These are phyloP conservation scores for Lasioglossum marginatum DNA, from an alignment of 2,888 invertebrate genomes.

Conservation along the genomic window DNA sequence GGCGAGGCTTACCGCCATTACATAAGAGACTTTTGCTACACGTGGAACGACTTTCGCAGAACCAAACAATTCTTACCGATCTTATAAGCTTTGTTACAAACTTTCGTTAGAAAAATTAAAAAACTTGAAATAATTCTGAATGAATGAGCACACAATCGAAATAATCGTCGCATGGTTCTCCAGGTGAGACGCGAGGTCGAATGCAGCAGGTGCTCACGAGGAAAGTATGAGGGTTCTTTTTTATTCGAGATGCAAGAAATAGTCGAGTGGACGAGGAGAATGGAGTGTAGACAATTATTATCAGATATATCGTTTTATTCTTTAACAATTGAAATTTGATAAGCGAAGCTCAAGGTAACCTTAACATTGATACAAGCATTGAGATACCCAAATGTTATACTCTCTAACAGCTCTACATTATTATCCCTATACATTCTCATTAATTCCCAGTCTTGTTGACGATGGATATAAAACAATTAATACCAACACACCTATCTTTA, in stretches of 20 bases:
- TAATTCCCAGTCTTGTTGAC: too few relatives aligned
- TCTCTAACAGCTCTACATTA: too few relatives aligned
- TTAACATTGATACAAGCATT: too few relatives aligned
- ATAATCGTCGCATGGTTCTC: neutral
- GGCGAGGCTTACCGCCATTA: conserved; percentile 28
- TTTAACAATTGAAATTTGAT: too few relatives aligned
- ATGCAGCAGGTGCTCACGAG: neutral
- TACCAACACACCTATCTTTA: too few relatives aligned
- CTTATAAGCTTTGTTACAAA: neutral
- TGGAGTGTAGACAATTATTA: neutral
- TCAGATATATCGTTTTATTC: too few relatives aligned
- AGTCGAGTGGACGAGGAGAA: neutral
- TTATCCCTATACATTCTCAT: too few relatives aligned
- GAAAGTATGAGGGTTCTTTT: neutral
- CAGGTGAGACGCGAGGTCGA: neutral
- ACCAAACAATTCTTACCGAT: conserved; percentile 8
- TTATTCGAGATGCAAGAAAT: neutral
- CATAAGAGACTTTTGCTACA: conserved; percentile 52
- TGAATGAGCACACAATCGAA: neutral
- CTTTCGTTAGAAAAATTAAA: too few relatives aligned
- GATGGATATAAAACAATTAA: too few relatives aligned
- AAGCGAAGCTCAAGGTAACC: too few relatives aligned
- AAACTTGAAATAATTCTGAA: too few relatives aligned
- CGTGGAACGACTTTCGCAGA: conserved; percentile 49
- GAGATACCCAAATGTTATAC: too few relatives aligned